phyloP scores from a whole-genome alignment of 2,888 invertebrate species.

The Melinaea menophilus region DNA sequence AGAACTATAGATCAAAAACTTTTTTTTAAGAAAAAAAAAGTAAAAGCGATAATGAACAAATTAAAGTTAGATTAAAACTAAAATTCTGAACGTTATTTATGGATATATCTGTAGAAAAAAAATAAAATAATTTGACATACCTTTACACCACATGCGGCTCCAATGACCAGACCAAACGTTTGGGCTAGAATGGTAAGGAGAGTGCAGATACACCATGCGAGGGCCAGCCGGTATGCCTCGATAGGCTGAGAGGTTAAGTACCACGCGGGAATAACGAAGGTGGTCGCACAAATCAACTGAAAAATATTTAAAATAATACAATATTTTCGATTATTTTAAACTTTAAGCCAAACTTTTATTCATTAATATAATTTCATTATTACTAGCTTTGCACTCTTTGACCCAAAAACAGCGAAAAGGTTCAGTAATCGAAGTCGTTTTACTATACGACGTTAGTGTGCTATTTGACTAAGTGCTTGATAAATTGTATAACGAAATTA shows the following conservation, averaged over 20 bases:
- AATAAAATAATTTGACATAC: conserved; percentile 47
- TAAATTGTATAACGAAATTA: no score
- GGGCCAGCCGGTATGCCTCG: conserved; percentile 78
- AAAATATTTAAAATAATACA: not conserved
- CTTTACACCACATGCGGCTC: conserved; percentile 83
- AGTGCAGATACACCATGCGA: conserved; percentile 82
- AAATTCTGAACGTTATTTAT: not conserved
- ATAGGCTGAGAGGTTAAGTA: conserved; percentile 87
- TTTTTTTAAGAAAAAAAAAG: no score
- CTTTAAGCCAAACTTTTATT: not conserved
- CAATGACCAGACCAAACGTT: conserved; percentile 85
- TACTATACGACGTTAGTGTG: no score
- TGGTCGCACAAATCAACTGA: conserved; percentile 84
- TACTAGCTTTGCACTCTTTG: no score
- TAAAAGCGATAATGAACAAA: not conserved
- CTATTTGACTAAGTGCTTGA: no score
- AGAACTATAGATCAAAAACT: no score
- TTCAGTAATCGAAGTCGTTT: no score
- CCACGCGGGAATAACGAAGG: conserved; percentile 85
- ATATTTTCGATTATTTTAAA: not conserved
- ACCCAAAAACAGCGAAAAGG: no score
- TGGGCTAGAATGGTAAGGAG: conserved; percentile 86
- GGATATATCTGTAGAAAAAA: not conserved
- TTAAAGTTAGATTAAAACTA: not conserved
- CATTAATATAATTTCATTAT: not conserved